Percentiles rank a stretch among this genome's conserved stretches.
These are phyloP conservation scores for Rhyzopertha dominica DNA, from an alignment of 1,140 invertebrate species.

Conservation along the genomic window DNA sequence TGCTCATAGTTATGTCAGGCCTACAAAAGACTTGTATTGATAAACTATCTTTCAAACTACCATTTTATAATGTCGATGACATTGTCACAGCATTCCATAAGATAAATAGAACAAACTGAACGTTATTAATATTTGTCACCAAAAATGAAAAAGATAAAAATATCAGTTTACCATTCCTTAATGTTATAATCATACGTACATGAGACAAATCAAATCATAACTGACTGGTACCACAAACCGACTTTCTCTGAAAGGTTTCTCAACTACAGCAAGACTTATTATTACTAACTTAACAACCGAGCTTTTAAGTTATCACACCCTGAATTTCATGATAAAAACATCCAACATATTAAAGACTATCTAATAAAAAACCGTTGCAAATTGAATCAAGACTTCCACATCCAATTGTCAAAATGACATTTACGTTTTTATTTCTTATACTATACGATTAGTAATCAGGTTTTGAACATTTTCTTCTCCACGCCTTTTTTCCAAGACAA, in stretches of 20 bases:
- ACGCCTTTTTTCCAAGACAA: too few relatives aligned
- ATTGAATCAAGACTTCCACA: too few relatives aligned
- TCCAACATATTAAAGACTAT: too few relatives aligned
- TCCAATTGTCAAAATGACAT: too few relatives aligned
- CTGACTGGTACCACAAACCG: constrained; percentile 16
- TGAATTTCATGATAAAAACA: too few relatives aligned
- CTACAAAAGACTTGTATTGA: constrained; percentile 6
- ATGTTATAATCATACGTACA: constrained; percentile 6
- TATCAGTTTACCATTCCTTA: constrained; percentile 2
- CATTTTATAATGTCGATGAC: constrained; percentile 3
- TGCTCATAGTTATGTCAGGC: constrained; percentile 13
- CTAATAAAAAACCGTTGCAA: too few relatives aligned
- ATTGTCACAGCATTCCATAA: not conserved
- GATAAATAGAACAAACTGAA: not conserved
- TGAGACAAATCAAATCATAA: constrained; percentile 6
- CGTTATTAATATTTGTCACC: not conserved
- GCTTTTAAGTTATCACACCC: too few relatives aligned
- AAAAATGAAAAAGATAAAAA: constrained; percentile 10
- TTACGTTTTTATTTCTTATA: too few relatives aligned
- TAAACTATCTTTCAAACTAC: not conserved
- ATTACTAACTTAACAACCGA: too few relatives aligned
- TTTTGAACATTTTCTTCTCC: too few relatives aligned
- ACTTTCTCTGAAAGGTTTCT: constrained; percentile 14
- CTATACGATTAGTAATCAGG: too few relatives aligned
- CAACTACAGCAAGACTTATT: too few relatives aligned